These are phyloP conservation scores for Lasius platythorax DNA, from an alignment of 2,888 invertebrate genomes.

Conservation along the genomic window DNA sequence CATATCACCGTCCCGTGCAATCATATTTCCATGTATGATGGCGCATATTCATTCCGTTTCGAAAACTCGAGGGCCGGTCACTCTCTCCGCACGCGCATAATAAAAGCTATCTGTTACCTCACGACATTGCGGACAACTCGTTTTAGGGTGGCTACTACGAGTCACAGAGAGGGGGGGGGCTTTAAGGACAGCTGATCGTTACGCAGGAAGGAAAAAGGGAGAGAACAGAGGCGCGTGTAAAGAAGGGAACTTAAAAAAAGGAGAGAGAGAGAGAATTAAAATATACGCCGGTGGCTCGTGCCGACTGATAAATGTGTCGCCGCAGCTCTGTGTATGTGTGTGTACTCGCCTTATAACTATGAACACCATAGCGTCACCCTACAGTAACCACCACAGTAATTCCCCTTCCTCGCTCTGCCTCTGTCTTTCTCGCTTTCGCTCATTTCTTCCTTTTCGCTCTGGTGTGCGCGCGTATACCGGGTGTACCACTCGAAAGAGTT, in stretches of 20 bases:
- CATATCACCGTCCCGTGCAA: constrained; percentile 1
- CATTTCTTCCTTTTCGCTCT: constrained; percentile 47
- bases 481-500: constrained; percentile 55
- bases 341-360: constrained; percentile 67
- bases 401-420: constrained; percentile 59
- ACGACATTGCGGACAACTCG: constrained; percentile 60
- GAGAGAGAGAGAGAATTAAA: constrained; percentile 68
- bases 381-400: constrained; percentile 56
- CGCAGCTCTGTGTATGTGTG: constrained; percentile 74
- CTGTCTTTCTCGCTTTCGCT: constrained; percentile 33
- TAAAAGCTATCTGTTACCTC: constrained; percentile 66
- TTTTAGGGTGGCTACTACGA: constrained; percentile 66
- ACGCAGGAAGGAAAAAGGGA: constrained; percentile 61
- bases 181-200: constrained; percentile 78
- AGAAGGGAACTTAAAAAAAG: constrained; percentile 55
- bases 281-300: constrained; percentile 81
- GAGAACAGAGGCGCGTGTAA: constrained; percentile 31
- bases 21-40: neutral
- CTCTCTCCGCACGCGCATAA: constrained; percentile 53
- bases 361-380: constrained; percentile 69
- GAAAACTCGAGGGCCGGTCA: constrained; percentile 1
- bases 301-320: constrained; percentile 77
- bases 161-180: constrained; percentile 74
- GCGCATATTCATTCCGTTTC: constrained; percentile 6
- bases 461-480: constrained; percentile 56